These are phyloP conservation scores for Habroteleia sp. DNA, from an alignment of 2,888 invertebrate genomes.

Conservation along the genomic window DNA sequence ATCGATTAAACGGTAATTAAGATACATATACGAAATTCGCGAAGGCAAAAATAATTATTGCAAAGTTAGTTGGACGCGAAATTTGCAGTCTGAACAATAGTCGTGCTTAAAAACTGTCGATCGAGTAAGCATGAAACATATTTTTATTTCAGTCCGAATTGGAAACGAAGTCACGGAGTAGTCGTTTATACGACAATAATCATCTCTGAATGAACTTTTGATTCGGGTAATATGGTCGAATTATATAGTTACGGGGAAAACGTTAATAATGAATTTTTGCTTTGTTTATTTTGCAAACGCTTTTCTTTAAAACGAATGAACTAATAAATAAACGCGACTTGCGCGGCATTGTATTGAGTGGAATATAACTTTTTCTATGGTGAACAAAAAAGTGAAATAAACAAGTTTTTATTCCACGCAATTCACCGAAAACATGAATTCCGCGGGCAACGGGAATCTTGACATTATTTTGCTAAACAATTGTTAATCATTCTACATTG, in stretches of 20 bases:
- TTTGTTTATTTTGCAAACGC: too few relatives aligned
- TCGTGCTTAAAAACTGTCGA: neutral
- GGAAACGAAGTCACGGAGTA: too few relatives aligned
- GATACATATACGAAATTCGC: slow-evolving; percentile 41
- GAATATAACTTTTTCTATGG: neutral
- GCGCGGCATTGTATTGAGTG: neutral
- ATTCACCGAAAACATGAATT: slow-evolving; percentile 13
- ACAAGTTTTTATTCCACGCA: slow-evolving; percentile 17
- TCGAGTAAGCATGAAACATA: neutral
- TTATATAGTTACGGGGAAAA: too few relatives aligned
- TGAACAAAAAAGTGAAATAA: slow-evolving; percentile 14
- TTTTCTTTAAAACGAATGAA: neutral
- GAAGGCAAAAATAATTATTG: slow-evolving; percentile 14
- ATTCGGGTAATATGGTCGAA: too few relatives aligned
- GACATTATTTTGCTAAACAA: slow-evolving; percentile 29
- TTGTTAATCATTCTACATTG: neutral
- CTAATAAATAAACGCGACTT: slow-evolving; percentile 19
- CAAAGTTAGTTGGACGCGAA: slow-evolving; percentile 10
- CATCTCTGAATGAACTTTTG: too few relatives aligned
- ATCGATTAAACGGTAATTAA: slow-evolving; percentile 55
- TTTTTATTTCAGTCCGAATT: slow-evolving; percentile 5
- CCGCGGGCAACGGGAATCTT: slow-evolving; percentile 8
- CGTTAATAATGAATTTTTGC: too few relatives aligned
- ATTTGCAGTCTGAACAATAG: neutral
- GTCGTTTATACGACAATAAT: too few relatives aligned